These are phyloP conservation scores for Nerophis ophidion DNA, from an alignment of 2,113 vertebrate species.

Conservation along the genomic window DNA sequence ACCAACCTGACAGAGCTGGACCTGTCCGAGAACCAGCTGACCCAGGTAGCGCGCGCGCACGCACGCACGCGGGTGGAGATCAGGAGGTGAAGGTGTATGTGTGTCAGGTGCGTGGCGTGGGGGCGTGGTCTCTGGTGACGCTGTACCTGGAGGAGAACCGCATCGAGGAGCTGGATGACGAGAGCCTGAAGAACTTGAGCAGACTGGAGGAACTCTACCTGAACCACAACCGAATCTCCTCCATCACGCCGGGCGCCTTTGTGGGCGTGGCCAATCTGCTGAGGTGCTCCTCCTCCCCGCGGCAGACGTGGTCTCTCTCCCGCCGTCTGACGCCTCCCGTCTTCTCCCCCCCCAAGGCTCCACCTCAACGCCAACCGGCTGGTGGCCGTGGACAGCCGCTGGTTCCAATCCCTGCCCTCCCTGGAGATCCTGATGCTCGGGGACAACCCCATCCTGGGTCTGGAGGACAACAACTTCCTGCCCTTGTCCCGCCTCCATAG, in stretches of 20 bases:
- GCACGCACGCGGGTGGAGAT: slow-evolving; percentile 3
- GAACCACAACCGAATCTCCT: slow-evolving; percentile 78
- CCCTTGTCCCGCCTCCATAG: slow-evolving; percentile 75
- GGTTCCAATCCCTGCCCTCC: slow-evolving; percentile 78
- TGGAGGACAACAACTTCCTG: slow-evolving; percentile 74
- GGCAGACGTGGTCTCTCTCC: no score
- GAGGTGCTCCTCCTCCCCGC: slow-evolving; percentile 21
- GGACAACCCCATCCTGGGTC: slow-evolving; percentile 75
- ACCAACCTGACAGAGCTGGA: slow-evolving; percentile 77
- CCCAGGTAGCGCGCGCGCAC: slow-evolving; percentile 45
- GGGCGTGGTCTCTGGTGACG: slow-evolving; percentile 73
- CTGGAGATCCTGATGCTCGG: slow-evolving; percentile 82
- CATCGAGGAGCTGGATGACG: slow-evolving; percentile 72
- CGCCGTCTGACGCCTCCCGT: background rate
- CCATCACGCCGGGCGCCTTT: slow-evolving; percentile 73
- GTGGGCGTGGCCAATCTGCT: slow-evolving; percentile 68
- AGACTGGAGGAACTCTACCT: slow-evolving; percentile 79
- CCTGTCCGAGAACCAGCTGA: slow-evolving; percentile 79
- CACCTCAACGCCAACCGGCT: slow-evolving; percentile 78
- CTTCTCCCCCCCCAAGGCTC: slow-evolving; percentile 58
- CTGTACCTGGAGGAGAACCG: slow-evolving; percentile 80
- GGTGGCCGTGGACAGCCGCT: slow-evolving; percentile 70
- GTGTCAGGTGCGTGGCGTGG: slow-evolving; percentile 52
- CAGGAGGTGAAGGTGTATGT: background rate
- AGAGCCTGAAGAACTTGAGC: slow-evolving; percentile 67